These are phyloP conservation scores for Cyprinodon variegatus DNA, from an alignment of 2,113 vertebrate genomes.

Conservation along the genomic window DNA sequence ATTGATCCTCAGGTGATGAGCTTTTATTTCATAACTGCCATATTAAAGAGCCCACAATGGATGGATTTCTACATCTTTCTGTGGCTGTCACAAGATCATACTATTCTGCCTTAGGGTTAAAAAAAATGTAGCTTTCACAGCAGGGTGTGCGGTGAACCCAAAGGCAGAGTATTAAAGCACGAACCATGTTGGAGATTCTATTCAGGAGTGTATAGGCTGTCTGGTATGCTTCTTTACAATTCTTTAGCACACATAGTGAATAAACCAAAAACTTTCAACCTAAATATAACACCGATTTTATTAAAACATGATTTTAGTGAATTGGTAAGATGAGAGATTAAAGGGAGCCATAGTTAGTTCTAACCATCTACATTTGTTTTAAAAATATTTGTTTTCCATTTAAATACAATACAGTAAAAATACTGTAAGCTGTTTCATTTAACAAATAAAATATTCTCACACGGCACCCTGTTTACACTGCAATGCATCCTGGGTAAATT, in stretches of 20 bases:
- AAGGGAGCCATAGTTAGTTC: too few species aligned
- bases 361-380: too few species aligned
- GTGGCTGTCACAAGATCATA: slow-evolving; percentile 29
- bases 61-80: slow-evolving; percentile 8
- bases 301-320: too few species aligned
- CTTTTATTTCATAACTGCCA: background rate
- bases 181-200: background rate
- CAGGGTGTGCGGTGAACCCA: background rate
- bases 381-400: too few species aligned
- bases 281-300: too few species aligned
- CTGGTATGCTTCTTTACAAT: background rate
- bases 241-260: background rate
- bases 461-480: too few species aligned
- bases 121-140: slow-evolving; percentile 6
- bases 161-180: background rate
- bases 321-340: too few species aligned
- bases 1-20: slow-evolving; percentile 12
- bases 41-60: background rate
- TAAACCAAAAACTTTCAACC: background rate
- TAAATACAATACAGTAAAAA: too few species aligned
- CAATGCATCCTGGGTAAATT: too few species aligned
- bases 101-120: slow-evolving; percentile 15
- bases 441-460: too few species aligned
- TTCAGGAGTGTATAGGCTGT: background rate
- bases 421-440: too few species aligned